Evolutionary conservation across 2,797 vertebrate species (phyloP), one percentile per base, ranked within the genome.

Genomic region (Acanthurus tractus): DNA sequence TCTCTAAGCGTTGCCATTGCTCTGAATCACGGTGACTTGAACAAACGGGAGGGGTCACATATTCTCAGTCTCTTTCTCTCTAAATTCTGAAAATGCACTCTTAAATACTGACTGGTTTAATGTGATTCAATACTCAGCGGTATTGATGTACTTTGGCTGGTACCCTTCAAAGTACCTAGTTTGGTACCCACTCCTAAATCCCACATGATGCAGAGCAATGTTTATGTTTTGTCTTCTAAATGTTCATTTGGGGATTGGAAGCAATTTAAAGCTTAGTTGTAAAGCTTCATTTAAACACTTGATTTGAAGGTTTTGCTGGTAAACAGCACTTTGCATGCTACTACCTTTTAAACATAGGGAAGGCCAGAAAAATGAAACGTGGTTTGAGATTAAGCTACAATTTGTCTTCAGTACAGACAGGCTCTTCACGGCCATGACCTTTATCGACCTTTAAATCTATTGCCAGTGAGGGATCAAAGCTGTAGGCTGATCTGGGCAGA

Each of bases 371-470:
- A 44, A 63, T 15, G 14, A 25, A 4, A 49, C 6, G 3, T 38
- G 49, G 23, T 34, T 70, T 10, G 22, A 65, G 13, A 74, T 11
- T 54, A 52, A 71, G 48, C 55, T 45, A 45, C 75, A 5, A 79
- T 83, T 84, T 87, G 52, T 76, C 84, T 89, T 74, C 81, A 66
- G 58, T 22, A 56, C 58, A 76, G 48, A 79, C 64, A 63, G 50
- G 63, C 20, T 78, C n/a, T 55, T 46, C 34, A 3, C 59, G 55
- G 66, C 57, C 54, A 15, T 50, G 42, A 83, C 85, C 83, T 92
- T 87, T 86, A 80, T 56, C 12, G 54, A 82, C 87, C 79, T 92
- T 89, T 80, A 66, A 63, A 80, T 89, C 71, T 71, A 57, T 80
- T 82, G 79, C 67, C 74, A 82, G 65, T 23, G n/a, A 63, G 64